phyloP scores from a whole-genome alignment of 2,888 invertebrate species.

The Coelinius sp. region DNA sequence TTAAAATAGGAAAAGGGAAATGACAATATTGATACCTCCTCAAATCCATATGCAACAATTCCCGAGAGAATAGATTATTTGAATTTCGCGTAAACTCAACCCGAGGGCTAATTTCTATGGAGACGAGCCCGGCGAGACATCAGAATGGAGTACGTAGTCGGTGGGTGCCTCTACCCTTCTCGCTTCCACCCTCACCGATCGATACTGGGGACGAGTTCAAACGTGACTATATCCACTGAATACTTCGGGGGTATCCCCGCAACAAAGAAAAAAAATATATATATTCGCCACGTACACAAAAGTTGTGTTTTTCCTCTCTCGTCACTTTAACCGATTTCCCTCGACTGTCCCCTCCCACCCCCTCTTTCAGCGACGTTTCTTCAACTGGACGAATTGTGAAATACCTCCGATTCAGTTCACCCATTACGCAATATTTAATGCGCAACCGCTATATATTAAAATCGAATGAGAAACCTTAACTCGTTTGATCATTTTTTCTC shows the following conservation, averaged over 20 bases:
- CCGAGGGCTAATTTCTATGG: constrained; percentile 47
- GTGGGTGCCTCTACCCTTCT: constrained; percentile 21
- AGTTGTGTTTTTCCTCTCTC: background rate
- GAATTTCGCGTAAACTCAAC: constrained; percentile 40
- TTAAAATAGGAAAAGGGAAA: too few relatives aligned
- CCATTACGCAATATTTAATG: background rate
- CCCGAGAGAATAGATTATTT: constrained; percentile 37
- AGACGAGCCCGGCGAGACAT: constrained; percentile 43
- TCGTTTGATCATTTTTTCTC: background rate
- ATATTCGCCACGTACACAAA: background rate
- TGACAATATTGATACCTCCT: background rate
- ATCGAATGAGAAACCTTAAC: constrained; percentile 4
- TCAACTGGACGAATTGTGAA: constrained; percentile 5
- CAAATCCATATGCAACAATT: background rate
- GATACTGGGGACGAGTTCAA: constrained; percentile 37
- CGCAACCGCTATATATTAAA: background rate
- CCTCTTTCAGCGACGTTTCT: background rate
- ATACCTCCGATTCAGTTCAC: background rate
- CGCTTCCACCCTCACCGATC: constrained; percentile 22
- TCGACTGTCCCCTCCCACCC: background rate
- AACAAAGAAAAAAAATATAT: background rate
- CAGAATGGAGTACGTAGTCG: constrained; percentile 36
- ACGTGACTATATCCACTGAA: constrained; percentile 10
- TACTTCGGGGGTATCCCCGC: background rate
- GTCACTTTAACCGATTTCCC: background rate